Evolutionary conservation across 2,888 invertebrate species (phyloP).

Genomic region (Allolobophora icterica): DNA sequence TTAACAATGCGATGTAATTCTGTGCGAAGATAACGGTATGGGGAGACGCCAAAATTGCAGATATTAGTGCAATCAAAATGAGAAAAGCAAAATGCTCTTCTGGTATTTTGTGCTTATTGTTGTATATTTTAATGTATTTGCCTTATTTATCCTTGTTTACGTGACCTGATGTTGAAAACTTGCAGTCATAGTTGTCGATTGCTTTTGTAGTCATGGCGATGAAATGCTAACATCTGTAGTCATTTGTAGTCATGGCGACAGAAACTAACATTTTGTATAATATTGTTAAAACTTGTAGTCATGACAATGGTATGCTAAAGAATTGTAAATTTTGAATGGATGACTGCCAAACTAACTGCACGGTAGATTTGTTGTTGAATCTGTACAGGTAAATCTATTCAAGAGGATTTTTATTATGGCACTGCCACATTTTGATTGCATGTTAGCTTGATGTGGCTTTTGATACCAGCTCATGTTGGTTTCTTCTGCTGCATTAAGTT

Average conservation of each 20-base stretch:
- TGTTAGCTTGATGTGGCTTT: neutral
- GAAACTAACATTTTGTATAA: neutral
- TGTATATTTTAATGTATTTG: neutral
- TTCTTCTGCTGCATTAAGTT: neutral
- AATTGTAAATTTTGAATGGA: neutral
- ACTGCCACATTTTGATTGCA: neutral
- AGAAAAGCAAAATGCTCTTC: neutral
- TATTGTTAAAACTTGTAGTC: neutral
- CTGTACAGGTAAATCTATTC: neutral
- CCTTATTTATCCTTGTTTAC: constrained; percentile 11
- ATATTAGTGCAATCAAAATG: constrained; percentile 1
- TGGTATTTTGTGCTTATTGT: neutral
- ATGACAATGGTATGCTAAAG: neutral
- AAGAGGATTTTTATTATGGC: neutral
- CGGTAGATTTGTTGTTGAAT: neutral
- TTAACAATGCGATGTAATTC: too few species aligned
- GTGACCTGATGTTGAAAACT: neutral
- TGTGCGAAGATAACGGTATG: too few species aligned
- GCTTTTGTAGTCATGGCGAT: neutral
- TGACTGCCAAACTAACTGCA: neutral
- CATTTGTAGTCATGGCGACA: neutral
- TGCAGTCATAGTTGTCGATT: neutral
- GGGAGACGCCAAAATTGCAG: neutral
- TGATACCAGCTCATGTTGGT: neutral
- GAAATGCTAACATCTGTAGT: neutral